Evolutionary conservation across 2,888 invertebrate species (phyloP).

Genomic region (Phengaris arion): DNA sequence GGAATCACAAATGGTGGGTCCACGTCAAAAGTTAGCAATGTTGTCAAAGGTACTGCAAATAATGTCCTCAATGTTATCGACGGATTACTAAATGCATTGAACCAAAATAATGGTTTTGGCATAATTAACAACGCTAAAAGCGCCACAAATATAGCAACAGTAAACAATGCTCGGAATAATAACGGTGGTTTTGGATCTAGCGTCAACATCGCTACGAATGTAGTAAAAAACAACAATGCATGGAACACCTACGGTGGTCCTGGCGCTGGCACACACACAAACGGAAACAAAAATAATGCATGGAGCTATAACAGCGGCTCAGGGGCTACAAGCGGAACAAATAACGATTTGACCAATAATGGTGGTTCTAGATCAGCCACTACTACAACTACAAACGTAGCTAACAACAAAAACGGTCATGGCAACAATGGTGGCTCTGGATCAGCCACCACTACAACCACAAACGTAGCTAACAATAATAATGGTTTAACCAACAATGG

Average conservation of each 20-base stretch:
- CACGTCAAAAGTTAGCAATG: neutral
- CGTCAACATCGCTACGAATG: neutral
- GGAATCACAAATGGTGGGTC: neutral
- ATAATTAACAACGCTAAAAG: neutral
- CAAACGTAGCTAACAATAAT: neutral
- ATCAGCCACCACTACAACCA: neutral
- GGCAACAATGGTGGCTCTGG: neutral
- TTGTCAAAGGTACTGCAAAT: neutral
- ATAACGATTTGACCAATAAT: neutral
- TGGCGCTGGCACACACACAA: too few species aligned
- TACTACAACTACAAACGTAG: neutral
- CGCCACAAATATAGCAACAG: too few species aligned
- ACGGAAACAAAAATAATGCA: too few species aligned
- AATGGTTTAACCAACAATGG: neutral
- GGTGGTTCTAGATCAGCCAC: neutral
- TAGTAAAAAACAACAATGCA: neutral
- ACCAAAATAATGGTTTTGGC: neutral
- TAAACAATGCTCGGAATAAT: neutral
- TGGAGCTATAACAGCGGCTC: too few species aligned
- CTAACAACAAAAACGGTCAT: neutral
- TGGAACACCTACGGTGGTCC: neutral
- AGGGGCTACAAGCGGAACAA: neutral
- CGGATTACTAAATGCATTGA: neutral
- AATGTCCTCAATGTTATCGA: too few species aligned
- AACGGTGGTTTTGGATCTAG: neutral